Evolutionary conservation across 2,797 vertebrate species (phyloP), one percentile per base, ranked within the genome.

Genomic region (Molothrus ater): DNA sequence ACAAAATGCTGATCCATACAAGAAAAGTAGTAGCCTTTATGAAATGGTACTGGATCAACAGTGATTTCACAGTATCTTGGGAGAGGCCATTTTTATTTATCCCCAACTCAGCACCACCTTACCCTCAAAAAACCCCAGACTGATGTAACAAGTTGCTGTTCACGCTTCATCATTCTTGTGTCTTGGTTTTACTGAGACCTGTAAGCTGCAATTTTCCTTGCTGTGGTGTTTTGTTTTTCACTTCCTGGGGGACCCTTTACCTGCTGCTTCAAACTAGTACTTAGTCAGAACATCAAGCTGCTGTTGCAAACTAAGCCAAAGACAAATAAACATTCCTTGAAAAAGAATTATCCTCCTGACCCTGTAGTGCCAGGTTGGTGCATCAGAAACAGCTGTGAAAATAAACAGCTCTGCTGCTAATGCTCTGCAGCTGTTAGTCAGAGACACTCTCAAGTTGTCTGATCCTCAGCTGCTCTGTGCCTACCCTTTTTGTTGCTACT

Each of bases 301-400:
- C 50, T 92, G 45, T 61, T 83, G 64, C 61, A 90, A 59, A 82
- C 68, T 86, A 63, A 88, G 47, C 60, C 38, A 56, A 87, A 87
- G 51, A 43, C 59, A 91, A 94, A 92, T 45, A 96, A 92, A 93
- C 80, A 82, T 81, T n/a, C 18, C 40, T 68, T 90, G 66, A 57
- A 94, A 91, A 78, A 65, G 32, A 86, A 38, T 93, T 75, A 65
- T 53, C 69, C 54, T 40, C 42, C 59, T 90, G 54, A 91, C 93
- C 92, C 65, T 40, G 28, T 80, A 53, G 66, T 84, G 66, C 48
- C 45, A 60, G 74, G 56, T 73, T 50, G 66, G 61, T 38, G 69
- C 65, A 43, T 80, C 89, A 75, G 66, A 70, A 66, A 26, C 87
- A 97, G 91, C 92, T 96, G 92, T 86, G 70, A 88, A 94, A 96